A percentile compares a stretch with the other conserved stretches of the same genome.
Evolutionary conservation across 2,113 vertebrate species (phyloP).

Genomic region (Galbula dea): DNA sequence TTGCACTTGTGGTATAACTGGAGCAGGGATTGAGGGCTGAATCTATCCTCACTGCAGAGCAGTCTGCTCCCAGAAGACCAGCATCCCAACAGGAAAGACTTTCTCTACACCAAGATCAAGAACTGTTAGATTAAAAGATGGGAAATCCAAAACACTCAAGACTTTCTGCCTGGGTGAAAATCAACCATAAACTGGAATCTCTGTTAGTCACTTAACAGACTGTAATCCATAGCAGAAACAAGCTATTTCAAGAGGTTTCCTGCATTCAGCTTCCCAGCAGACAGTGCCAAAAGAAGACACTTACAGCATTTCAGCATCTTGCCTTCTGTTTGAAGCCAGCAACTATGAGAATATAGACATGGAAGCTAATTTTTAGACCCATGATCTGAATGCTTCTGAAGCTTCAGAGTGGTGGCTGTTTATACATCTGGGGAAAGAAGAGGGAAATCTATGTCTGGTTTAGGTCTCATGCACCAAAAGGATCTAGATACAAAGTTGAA

Average conservation of each 20-base stretch:
- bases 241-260: conserved; percentile 3
- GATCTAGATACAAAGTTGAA: not conserved
- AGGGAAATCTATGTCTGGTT: not conserved
- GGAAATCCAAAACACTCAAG: not conserved
- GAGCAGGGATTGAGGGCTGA: not conserved
- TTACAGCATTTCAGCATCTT: not conserved
- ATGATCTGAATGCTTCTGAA: not conserved
- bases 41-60: not conserved
- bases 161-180: not conserved
- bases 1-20: not conserved
- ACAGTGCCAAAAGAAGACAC: not conserved
- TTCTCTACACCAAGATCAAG: not conserved
- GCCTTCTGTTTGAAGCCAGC: not conserved
- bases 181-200: not conserved
- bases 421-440: not conserved
- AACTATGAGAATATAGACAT: not conserved
- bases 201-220: not conserved
- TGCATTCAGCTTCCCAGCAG: not conserved
- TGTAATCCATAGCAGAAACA: not conserved
- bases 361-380: not conserved
- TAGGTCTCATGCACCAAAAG: not conserved
- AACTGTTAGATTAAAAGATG: not conserved
- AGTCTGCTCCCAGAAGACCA: not conserved
- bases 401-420: not conserved
- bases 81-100: not conserved